These are phyloP conservation scores for Drosophila antonietae DNA, from an alignment of 2,888 invertebrate species.

Conservation along the genomic window DNA sequence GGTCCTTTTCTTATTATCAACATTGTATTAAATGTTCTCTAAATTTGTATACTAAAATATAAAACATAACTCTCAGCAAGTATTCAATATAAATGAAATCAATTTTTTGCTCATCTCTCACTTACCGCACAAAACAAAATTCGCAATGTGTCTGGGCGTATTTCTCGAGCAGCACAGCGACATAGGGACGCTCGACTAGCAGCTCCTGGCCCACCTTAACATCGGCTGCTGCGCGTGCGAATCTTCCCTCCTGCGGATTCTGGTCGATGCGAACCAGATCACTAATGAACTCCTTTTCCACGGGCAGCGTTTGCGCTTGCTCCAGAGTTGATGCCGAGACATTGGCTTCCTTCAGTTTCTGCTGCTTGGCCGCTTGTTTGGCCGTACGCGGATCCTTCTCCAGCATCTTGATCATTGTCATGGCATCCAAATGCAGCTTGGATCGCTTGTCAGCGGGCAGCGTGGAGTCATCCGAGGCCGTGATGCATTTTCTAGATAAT, in stretches of 20 bases:
- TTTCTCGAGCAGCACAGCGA: constrained; percentile 89
- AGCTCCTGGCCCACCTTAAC: constrained; percentile 90
- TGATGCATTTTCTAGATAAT: constrained; percentile 87
- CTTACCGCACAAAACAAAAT: constrained; percentile 88
- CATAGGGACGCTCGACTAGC: constrained; percentile 90
- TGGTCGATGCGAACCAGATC: constrained; percentile 88
- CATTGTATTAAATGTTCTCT: background rate
- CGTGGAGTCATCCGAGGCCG: constrained; percentile 88
- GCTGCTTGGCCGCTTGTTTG: constrained; percentile 71
- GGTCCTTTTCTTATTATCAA: background rate
- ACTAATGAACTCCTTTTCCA: constrained; percentile 85
- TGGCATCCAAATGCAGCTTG: constrained; percentile 88
- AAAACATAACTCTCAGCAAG: too few relatives aligned
- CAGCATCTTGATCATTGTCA: constrained; percentile 89
- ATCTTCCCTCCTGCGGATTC: constrained; percentile 88
- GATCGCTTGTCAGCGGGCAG: constrained; percentile 87
- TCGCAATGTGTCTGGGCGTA: constrained; percentile 89
- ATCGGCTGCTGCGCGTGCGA: constrained; percentile 89
- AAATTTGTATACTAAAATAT: background rate
- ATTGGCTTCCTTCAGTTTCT: constrained; percentile 49
- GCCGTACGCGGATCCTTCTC: constrained; percentile 87
- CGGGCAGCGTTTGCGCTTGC: constrained; percentile 52
- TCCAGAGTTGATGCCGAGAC: constrained; percentile 28
- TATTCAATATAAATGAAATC: background rate
- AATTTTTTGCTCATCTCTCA: background rate